phyloP scores from a whole-genome alignment of 2,888 invertebrate genomes.

The Alviniconcha strummeri region DNA sequence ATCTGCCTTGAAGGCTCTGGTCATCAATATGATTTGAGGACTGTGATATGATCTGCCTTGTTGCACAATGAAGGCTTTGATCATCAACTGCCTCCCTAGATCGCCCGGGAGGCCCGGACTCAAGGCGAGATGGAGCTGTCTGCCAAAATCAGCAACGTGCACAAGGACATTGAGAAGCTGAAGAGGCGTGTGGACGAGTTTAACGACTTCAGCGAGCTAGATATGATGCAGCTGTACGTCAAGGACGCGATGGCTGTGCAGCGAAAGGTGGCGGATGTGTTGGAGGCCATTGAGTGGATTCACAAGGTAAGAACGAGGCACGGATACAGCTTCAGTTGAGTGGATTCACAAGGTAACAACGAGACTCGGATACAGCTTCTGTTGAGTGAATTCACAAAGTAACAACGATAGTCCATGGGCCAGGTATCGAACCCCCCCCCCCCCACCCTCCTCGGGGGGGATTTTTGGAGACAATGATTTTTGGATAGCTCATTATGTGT shows the following conservation, averaged over 20 bases:
- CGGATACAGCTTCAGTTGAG: too few relatives aligned
- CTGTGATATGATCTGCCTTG: too few relatives aligned
- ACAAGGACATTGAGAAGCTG: slow-evolving; percentile 82
- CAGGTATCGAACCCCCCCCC: too few relatives aligned
- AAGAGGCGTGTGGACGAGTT: slow-evolving; percentile 85
- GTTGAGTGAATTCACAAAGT: too few relatives aligned
- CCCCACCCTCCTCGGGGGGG: too few relatives aligned
- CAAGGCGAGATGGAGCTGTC: slow-evolving; percentile 88
- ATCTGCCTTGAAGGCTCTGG: background rate
- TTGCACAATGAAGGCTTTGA: background rate
- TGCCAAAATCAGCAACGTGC: slow-evolving; percentile 81
- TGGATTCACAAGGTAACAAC: too few relatives aligned
- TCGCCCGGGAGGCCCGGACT: slow-evolving; percentile 78
- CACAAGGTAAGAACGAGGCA: slow-evolving; percentile 79
- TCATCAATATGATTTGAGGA: too few relatives aligned
- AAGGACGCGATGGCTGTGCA: slow-evolving; percentile 84
- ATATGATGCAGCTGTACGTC: slow-evolving; percentile 85
- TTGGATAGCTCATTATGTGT: too few relatives aligned
- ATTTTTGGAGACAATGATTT: too few relatives aligned
- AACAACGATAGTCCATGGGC: too few relatives aligned
- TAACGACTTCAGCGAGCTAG: slow-evolving; percentile 88
- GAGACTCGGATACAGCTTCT: too few relatives aligned
- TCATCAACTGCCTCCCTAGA: background rate
- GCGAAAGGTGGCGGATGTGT: slow-evolving; percentile 79
- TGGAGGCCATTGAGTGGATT: slow-evolving; percentile 86